Evolutionary conservation across 1,140 invertebrate genomes (phyloP), one percentile per base, ranked within the genome.

Genomic region (Cyclargus thomasi): DNA sequence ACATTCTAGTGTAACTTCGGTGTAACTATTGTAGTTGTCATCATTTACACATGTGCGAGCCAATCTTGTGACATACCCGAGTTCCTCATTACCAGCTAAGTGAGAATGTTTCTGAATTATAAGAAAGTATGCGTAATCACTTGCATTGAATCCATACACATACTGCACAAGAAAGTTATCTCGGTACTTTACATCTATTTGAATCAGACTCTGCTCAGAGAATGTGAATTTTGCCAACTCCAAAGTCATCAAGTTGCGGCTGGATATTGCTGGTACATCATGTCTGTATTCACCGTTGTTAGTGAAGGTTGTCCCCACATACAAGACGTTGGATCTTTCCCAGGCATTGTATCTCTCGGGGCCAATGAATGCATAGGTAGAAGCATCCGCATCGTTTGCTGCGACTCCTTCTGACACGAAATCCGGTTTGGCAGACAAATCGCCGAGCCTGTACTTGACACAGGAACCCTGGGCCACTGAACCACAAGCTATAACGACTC

Each of bases 101-200:
- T 97, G 96, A 4, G 96, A 97, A 76, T 96, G 94, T 84, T 98
- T 98, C 87, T 99, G 98, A 20, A 99, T 97, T 53, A 98, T 94
- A 14, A 98, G 94, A 91, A 99, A 98, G 86, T 99, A 99, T 3
- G 97, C 97, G 91, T 97, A 99, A 70, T 97, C 95, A 77, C 95
- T 97, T 1, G 97, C 96, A 86, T 98, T 97, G 82, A 99, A 99
- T 11, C 98, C 98, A 90, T 98, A 98, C 1, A 99, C 93, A 86
- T 99, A 99, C 80, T 97, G 95, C 20, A 99, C 97, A 7, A 98
- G 91, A 90, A 98, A 98, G 83, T 98, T 97, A 90, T 98, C 97
- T 67, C 97, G 94, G 86, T 97, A 97, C 81, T 97, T 97, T 11
- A 98, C 97, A 91, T 98, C 97, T 68, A 98, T 97, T 73, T 95